These are phyloP conservation scores for Pseudochromis fuscus DNA, from an alignment of 2,797 vertebrate species.

Conservation along the genomic window DNA sequence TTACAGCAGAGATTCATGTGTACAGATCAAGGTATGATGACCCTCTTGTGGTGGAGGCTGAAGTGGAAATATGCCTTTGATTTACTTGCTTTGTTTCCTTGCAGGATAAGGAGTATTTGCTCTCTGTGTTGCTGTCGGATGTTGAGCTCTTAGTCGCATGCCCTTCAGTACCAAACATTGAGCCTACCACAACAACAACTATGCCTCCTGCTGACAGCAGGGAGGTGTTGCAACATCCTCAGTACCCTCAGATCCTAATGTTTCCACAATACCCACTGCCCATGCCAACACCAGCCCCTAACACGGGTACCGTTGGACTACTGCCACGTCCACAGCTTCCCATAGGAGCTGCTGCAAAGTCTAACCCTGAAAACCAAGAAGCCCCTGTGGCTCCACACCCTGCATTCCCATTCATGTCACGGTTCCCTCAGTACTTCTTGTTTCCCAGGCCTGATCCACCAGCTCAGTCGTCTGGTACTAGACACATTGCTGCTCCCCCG, in stretches of 20 bases:
- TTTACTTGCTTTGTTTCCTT: slow-evolving; percentile 16
- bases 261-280: slow-evolving; percentile 22
- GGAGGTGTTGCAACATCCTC: slow-evolving; percentile 10
- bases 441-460: slow-evolving; percentile 26
- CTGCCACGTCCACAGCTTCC: slow-evolving; percentile 8
- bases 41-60: slow-evolving; percentile 45
- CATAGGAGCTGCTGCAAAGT: not conserved
- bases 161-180: slow-evolving; percentile 21
- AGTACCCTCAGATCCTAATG: slow-evolving; percentile 21
- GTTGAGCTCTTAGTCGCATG: slow-evolving; percentile 52
- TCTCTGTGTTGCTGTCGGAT: slow-evolving; percentile 50
- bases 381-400: slow-evolving; percentile 6
- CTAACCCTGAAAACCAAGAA: slow-evolving; percentile 8
- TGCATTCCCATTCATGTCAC: slow-evolving; percentile 23
- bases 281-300: not conserved
- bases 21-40: slow-evolving; percentile 42
- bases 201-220: slow-evolving; percentile 2
- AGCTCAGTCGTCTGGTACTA: not conserved
- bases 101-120: slow-evolving; percentile 52
- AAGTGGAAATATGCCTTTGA: not conserved
- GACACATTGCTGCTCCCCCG: not conserved
- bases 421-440: slow-evolving; percentile 17
- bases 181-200: slow-evolving; percentile 11
- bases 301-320: not conserved
- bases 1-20: slow-evolving; percentile 38